Conservation (phyloP, 2,797 vertebrate species). For the Gobionotothen gibberifrons region DNA sequence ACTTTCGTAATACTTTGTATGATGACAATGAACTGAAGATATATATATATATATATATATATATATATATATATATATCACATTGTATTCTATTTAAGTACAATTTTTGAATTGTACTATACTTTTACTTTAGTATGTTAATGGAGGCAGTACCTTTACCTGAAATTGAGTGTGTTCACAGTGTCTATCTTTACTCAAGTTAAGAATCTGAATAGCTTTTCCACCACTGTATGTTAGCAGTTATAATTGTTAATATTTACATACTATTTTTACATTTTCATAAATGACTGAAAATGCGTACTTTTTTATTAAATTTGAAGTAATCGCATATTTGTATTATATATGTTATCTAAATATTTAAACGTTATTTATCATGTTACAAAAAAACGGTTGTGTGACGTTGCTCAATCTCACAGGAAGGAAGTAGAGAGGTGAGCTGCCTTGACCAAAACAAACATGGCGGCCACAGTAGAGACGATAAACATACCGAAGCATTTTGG, state of each 20-base stretch:
- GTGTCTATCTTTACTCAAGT: too few relatives aligned
- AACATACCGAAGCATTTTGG: not conserved
- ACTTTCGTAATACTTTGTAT: too few relatives aligned
- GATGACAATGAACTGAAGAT: too few relatives aligned
- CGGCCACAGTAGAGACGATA: not conserved
- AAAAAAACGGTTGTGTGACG: not conserved
- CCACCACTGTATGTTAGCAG: not conserved
- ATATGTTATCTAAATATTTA: not conserved
- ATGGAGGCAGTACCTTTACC: too few relatives aligned
- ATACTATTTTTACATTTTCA: not conserved
- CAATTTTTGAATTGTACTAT: too few relatives aligned
- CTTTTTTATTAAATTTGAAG: not conserved
- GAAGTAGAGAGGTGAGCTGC: constrained; percentile 27
- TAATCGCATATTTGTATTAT: not conserved
- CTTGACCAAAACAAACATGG: constrained; percentile 75
- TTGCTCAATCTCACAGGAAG: constrained; percentile 22
- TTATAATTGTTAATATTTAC: not conserved
- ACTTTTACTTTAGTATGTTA: too few relatives aligned
- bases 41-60: too few relatives aligned
- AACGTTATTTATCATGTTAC: not conserved
- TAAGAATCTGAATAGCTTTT: too few relatives aligned
- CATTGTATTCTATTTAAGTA: too few relatives aligned
- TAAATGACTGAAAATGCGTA: not conserved
- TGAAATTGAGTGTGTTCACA: too few relatives aligned
- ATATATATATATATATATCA: too few relatives aligned